Evolutionary conservation across 2,888 invertebrate genomes (phyloP), one percentile per base, ranked within the genome.

Genomic region (Drosophila kanekoi): DNA sequence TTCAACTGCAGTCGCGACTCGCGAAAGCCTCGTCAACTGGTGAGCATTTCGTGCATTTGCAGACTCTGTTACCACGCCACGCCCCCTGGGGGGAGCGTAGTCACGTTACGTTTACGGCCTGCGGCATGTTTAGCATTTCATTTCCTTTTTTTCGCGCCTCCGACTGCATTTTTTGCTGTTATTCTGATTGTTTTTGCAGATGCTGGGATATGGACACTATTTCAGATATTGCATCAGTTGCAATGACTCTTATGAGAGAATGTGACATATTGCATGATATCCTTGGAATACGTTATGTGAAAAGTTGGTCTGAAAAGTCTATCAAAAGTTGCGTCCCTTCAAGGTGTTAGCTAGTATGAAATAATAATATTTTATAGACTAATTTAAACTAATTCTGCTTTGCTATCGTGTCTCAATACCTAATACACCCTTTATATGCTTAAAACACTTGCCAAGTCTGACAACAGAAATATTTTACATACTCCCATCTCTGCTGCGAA

Each of bases 81-180:
- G 5, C 2, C 0, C n/a, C 45, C 33, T 9, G 2, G 14, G 4
- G 18, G 14, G 4, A 14, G 9, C 35, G 28, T 23, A 16, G 43
- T 65, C 51, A 23, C 52, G 47, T 68, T 48, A 68, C 18, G 18
- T 18, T 68, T 41, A 49, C 38, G 48, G 53, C 23, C 43, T 59
- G 35, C 28, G 45, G 23, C 49, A 33, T 32, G 52, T 67, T 38
- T 32, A 14, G 14, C 41, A 38, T 33, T 58, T 40, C 35, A 56
- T 57, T 68, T 48, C 11, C 37, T 37, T 40, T 52, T 20, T 44
- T 35, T 52, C 11, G 23, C 18, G 33, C 28, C 45, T 47, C 54
- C 5, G 20, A 33, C 33, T 74, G 75, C 58, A n/a, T 18, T 61
- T 37, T 52, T 48, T 41, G 6, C 52, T 35, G 48, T 35, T 44